Conservation (phyloP, 2,888 invertebrate species). For the Tuberolachnus salignus region DNA sequence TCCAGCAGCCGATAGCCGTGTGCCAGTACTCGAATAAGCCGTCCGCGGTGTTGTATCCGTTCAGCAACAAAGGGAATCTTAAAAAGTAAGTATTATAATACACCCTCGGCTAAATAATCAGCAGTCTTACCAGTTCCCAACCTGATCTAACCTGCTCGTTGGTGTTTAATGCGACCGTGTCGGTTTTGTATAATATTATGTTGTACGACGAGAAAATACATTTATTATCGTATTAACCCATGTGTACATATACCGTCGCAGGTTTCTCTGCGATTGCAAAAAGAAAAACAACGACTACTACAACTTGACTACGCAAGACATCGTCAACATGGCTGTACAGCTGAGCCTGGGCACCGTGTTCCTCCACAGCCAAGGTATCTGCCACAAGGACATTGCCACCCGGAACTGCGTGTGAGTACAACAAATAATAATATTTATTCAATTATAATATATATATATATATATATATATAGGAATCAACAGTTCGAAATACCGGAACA, state of each 20-base stretch:
- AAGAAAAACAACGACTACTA: slow-evolving; percentile 62
- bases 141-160: no score
- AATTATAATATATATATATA: no score
- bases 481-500: no score
- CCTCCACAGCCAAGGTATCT: slow-evolving; percentile 83
- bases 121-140: no score
- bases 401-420: slow-evolving; percentile 88
- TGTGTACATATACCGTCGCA: slow-evolving; percentile 58
- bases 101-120: no score
- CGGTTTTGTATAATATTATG: background rate
- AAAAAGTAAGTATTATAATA: slow-evolving; percentile 67
- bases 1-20: slow-evolving; percentile 74
- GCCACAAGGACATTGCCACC: slow-evolving; percentile 89
- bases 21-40: slow-evolving; percentile 67
- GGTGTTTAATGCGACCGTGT: no score
- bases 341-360: slow-evolving; percentile 84
- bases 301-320: slow-evolving; percentile 73
- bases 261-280: slow-evolving; percentile 63
- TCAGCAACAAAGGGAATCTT: slow-evolving; percentile 73
- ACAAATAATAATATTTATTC: no score
- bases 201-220: no score
- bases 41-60: slow-evolving; percentile 76
- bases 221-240: no score
- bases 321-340: slow-evolving; percentile 85
- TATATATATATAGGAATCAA: no score